Conservation (phyloP, 2,113 vertebrate species). For the Petromus typicus region DNA sequence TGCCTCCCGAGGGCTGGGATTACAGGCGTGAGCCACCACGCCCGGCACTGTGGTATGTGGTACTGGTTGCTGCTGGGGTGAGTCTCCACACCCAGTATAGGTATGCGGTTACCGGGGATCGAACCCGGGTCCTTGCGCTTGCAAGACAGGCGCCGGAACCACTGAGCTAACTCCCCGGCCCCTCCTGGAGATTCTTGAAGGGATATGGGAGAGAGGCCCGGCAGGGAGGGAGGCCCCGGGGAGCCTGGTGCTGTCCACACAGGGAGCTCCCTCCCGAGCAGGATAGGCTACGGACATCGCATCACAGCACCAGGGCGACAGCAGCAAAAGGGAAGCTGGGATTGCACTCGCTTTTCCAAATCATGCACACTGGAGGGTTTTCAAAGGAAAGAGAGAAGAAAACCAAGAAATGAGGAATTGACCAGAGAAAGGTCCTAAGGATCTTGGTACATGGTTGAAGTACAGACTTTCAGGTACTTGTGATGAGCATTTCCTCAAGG, state of each 20-base stretch:
- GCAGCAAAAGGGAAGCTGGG: background rate
- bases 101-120: too few species aligned
- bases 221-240: background rate
- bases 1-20: too few species aligned
- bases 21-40: too few species aligned
- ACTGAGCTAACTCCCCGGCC: too few species aligned
- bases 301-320: background rate
- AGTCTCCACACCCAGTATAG: too few species aligned
- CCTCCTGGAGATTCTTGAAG: background rate
- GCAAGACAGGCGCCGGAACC: too few species aligned
- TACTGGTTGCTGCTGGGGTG: too few species aligned
- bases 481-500: background rate
- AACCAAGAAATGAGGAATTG: background rate
- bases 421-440: background rate
- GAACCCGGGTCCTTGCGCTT: too few species aligned
- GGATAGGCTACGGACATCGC: background rate
- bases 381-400: slow-evolving; percentile 9
- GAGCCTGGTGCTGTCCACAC: background rate
- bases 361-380: background rate
- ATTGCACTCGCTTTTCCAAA: background rate
- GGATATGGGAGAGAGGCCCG: background rate
- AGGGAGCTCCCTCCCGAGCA: background rate
- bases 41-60: too few species aligned
- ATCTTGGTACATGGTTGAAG: background rate
- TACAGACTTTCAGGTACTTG: background rate